phyloP scores from a whole-genome alignment of 2,797 vertebrate species.

The Mormyrops attenuatus region DNA sequence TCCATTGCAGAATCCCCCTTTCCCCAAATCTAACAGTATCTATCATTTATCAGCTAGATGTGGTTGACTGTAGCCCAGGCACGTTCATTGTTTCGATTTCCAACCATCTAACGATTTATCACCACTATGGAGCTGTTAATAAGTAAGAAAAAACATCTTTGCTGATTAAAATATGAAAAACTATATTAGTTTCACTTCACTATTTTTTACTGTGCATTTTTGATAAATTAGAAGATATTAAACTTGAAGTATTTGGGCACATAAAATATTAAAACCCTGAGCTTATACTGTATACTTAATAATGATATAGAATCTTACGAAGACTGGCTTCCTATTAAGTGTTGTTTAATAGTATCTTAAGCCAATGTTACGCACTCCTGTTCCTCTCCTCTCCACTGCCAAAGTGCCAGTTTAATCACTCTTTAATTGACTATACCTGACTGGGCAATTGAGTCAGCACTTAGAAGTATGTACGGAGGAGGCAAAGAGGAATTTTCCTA shows the following conservation, averaged over 20 bases:
- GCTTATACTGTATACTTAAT: background rate
- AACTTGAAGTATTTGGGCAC: background rate
- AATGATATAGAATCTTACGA: background rate
- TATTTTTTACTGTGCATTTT: background rate
- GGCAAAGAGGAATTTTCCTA: background rate
- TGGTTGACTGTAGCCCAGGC: background rate
- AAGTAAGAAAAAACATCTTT: background rate
- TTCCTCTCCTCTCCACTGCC: background rate
- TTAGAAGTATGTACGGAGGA: background rate
- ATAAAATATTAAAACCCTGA: conserved; percentile 1
- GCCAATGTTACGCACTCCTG: too few relatives aligned
- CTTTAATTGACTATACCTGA: conserved; percentile 5
- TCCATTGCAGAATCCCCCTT: background rate
- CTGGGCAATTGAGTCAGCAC: background rate
- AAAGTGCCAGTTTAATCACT: background rate
- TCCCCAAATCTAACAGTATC: background rate
- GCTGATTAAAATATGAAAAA: background rate
- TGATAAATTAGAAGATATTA: background rate
- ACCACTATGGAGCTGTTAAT: background rate
- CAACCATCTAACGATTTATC: background rate
- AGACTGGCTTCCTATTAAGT: background rate
- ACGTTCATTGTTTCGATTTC: background rate
- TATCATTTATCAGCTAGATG: background rate
- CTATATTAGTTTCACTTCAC: background rate
- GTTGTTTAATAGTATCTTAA: background rate